A percentile compares a stretch with the other conserved stretches of the same genome.
Conservation (phyloP, 2,888 invertebrate genomes). For the Cantharis rufa region DNA sequence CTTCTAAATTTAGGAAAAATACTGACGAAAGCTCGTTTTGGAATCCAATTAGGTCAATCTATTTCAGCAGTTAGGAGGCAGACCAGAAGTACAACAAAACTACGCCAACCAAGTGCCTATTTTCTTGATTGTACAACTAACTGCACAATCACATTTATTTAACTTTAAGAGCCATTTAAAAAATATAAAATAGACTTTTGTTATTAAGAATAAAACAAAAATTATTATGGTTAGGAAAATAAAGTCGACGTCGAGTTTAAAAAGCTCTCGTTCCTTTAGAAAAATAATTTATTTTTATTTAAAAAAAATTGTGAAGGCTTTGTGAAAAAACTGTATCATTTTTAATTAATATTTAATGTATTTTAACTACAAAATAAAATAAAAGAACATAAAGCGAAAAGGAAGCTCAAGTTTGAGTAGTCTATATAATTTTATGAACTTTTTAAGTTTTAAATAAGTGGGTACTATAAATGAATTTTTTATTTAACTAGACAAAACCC, state of each 20-base stretch:
- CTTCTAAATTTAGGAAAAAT: slow-evolving; percentile 23
- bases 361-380: neutral
- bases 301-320: neutral
- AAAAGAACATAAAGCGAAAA: neutral
- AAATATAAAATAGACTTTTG: slow-evolving; percentile 2
- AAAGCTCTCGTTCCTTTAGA: neutral
- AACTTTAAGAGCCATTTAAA: slow-evolving; percentile 5
- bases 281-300: neutral
- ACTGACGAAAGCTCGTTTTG: slow-evolving; percentile 25
- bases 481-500: neutral
- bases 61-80: slow-evolving; percentile 25
- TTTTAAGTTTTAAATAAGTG: neutral
- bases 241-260: neutral
- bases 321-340: neutral
- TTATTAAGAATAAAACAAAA: slow-evolving; percentile 4
- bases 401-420: neutral
- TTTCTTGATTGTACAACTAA: slow-evolving; percentile 35
- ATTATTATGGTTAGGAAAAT: neutral
- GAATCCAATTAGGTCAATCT: slow-evolving; percentile 30
- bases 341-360: neutral
- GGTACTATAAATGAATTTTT: neutral
- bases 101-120: slow-evolving; percentile 28
- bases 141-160: slow-evolving; percentile 26
- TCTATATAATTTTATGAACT: neutral
- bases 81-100: slow-evolving; percentile 22